Percentiles rank a stretch among this genome's conserved stretches.
These are phyloP conservation scores for Homarus americanus DNA, from an alignment of 1,140 invertebrate genomes.

Conservation along the genomic window DNA sequence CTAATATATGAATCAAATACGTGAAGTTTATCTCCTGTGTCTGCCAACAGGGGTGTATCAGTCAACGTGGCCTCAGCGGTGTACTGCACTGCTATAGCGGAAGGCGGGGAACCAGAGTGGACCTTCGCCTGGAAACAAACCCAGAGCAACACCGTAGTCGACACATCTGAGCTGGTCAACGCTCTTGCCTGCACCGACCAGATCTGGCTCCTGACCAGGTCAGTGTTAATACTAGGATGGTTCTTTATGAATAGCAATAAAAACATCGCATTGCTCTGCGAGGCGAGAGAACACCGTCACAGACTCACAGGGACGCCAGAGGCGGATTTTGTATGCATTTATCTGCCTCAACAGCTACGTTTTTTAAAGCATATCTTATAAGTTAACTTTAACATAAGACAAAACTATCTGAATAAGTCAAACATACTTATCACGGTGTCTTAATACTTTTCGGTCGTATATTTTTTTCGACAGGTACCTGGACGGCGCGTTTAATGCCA, in stretches of 20 bases:
- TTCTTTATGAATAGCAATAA: too few relatives aligned
- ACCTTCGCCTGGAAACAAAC: conserved; percentile 24
- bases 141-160: background rate
- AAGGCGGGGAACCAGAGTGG: conserved; percentile 11
- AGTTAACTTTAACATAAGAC: too few relatives aligned
- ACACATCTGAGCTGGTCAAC: background rate
- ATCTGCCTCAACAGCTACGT: too few relatives aligned
- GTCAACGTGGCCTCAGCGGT: background rate
- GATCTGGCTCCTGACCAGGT: conserved; percentile 8
- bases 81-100: conserved; percentile 14
- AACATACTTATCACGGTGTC: too few relatives aligned
- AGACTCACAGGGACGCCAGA: too few relatives aligned
- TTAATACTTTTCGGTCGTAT: too few relatives aligned
- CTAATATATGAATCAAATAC: too few relatives aligned
- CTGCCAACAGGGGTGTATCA: background rate
- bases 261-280: too few relatives aligned
- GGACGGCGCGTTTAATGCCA: conserved; percentile 19
- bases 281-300: too few relatives aligned
- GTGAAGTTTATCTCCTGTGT: background rate
- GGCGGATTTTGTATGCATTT: too few relatives aligned
- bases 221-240: background rate
- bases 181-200: background rate
- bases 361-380: too few relatives aligned
- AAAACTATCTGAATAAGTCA: too few relatives aligned
- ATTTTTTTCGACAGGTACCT: conserved; percentile 30